Conservation (phyloP, 2,797 vertebrate genomes). For the Paedocypris micromegethes region DNA sequence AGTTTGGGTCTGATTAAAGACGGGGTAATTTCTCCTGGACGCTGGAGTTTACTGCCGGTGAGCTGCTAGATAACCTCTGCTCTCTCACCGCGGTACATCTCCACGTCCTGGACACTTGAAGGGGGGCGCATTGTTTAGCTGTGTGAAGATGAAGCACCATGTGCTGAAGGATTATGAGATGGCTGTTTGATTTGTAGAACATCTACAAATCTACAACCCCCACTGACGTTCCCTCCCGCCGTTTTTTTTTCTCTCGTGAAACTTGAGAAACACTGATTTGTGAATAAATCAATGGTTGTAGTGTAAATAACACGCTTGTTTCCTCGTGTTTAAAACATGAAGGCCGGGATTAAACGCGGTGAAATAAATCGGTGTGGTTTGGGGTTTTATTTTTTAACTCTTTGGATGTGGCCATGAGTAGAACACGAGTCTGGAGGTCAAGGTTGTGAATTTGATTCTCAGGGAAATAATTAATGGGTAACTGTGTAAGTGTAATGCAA, state of each 20-base stretch:
- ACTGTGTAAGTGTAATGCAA: too few relatives aligned
- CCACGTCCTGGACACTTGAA: conserved; percentile 59
- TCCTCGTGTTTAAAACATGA: too few relatives aligned
- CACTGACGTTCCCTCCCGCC: conserved; percentile 38
- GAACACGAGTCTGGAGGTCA: too few relatives aligned
- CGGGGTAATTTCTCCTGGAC: conserved; percentile 50
- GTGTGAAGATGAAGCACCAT: conserved; percentile 65
- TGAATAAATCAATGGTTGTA: too few relatives aligned
- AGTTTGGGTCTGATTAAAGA: conserved; percentile 38
- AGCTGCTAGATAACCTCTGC: conserved; percentile 53
- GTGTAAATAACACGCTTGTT: too few relatives aligned
- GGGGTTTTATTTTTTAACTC: too few relatives aligned
- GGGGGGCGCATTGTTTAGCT: conserved; percentile 67
- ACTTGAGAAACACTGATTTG: conserved; percentile 18
- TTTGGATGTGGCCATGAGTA: too few relatives aligned
- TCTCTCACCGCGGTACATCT: conserved; percentile 61
- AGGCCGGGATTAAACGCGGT: too few relatives aligned
- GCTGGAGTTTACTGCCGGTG: conserved; percentile 48
- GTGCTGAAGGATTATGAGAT: conserved; percentile 67
- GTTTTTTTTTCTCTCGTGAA: too few relatives aligned
- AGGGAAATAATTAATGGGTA: too few relatives aligned
- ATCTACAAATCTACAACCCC: conserved; percentile 44
- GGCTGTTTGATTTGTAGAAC: conserved; percentile 65
- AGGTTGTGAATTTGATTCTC: too few relatives aligned
- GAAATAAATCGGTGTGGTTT: too few relatives aligned